A percentile compares a stretch with the other conserved stretches of the same genome.
These are phyloP conservation scores for Cheirogaleus major DNA, from an alignment of 2,797 vertebrate genomes.

Conservation along the genomic window DNA sequence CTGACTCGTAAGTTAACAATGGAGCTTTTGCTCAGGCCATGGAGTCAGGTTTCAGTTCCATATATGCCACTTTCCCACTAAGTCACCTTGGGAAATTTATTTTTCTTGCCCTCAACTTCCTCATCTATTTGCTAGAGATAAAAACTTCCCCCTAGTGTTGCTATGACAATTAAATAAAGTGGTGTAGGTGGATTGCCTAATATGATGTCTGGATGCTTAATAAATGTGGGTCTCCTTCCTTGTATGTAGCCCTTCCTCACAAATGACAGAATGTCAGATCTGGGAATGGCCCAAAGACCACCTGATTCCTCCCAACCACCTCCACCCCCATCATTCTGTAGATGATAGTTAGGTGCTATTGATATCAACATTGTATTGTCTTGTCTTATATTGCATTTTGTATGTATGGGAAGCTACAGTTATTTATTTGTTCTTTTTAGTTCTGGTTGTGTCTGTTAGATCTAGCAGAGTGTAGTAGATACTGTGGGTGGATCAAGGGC, in stretches of 20 bases:
- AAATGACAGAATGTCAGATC: background rate
- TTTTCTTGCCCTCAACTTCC: conserved; percentile 44
- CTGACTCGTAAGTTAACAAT: background rate
- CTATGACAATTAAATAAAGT: conserved; percentile 22
- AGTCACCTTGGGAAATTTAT: background rate
- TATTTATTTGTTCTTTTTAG: background rate
- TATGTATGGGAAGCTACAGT: background rate
- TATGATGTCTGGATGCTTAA: background rate
- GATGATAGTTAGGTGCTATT: background rate
- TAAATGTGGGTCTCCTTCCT: background rate
- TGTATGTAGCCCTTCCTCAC: background rate
- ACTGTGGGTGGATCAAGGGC: background rate
- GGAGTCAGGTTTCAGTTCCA: background rate
- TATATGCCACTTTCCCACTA: background rate
- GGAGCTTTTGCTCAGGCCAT: background rate
- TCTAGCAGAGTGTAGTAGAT: background rate
- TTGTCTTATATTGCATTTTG: background rate
- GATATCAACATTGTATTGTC: background rate
- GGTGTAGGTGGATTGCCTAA: background rate
- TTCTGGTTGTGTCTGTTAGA: background rate
- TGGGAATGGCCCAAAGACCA: background rate
- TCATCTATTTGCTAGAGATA: conserved; percentile 6
- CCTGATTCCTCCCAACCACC: background rate
- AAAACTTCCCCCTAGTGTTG: background rate
- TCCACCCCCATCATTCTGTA: background rate